Base-by-base conservation (phyloP, 2,113 vertebrate genomes). In the Cyphomyrus plagiostoma region DNA sequence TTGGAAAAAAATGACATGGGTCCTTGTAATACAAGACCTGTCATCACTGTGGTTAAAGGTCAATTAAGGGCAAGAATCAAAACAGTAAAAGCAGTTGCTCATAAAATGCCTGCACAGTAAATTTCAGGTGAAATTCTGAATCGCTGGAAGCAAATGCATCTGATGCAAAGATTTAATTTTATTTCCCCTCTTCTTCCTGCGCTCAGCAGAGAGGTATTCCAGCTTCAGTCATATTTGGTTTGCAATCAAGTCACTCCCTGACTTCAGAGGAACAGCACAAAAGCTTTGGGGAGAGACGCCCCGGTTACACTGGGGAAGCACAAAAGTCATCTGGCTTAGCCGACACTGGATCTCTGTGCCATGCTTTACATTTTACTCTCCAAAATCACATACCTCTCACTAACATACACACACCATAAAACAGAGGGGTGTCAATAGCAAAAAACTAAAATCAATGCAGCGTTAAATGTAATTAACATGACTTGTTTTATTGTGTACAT, bases 1-100 rank as follows among this genome's bases (percentile, higher is more conserved):
- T 74, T 17, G 15, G 10, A 90, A 86, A 89, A 92, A 88, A 90
- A 6, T 91, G 92, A 90, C 92, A 93, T 92, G 91, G 92, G 90
- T 92, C 90, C 88, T 91, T 88, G 88, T 87, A 91, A 87, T 89
- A 90, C 74, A 89, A 83, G 83, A 86, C 11, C 90, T 90, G 90
- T 93, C 93, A 66, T 39, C n/a, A 19, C 17, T 53, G 83, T 5
- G n/a, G 19, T 13, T 86, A 52, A 39, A 53, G 49, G 85, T 87
- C 85, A 70, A 26, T 93, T 93, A 91, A 93, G 90, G 46, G 66
- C 88, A 88, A 91, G 56, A 70, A 66, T 88, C 42, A 35, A 48
- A 70, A 42, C 21, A 35, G 30, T 87, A 87, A 53, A 26, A 56
- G 2, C 26, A 87, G 30, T 50, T 35, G 50, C n/a, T 87, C 3